phyloP scores from a whole-genome alignment of 2,888 invertebrate genomes.

The Melieria picta region DNA sequence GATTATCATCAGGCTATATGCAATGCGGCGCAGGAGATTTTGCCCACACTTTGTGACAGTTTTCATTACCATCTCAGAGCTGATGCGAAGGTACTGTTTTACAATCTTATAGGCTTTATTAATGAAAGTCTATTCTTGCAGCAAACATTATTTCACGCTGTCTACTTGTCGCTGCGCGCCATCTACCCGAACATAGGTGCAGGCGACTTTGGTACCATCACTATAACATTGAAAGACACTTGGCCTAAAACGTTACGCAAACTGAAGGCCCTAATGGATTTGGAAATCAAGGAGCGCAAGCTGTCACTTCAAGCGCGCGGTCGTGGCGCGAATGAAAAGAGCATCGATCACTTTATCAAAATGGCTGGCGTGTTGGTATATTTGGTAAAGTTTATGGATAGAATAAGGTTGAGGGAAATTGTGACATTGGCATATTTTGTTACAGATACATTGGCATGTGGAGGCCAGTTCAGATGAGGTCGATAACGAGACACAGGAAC shows the following conservation, averaged over 20 bases:
- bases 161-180: slow-evolving; percentile 49
- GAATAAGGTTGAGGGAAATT: too few species aligned
- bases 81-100: slow-evolving; percentile 49
- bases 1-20: slow-evolving; percentile 57
- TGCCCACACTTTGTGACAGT: slow-evolving; percentile 55
- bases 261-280: slow-evolving; percentile 53
- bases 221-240: slow-evolving; percentile 45
- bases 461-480: slow-evolving; percentile 22
- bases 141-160: slow-evolving; percentile 52
- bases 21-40: slow-evolving; percentile 51
- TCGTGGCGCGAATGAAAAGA: slow-evolving; percentile 47
- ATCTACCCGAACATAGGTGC: slow-evolving; percentile 55
- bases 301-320: slow-evolving; percentile 45
- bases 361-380: slow-evolving; percentile 55
- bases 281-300: slow-evolving; percentile 55
- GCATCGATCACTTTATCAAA: slow-evolving; percentile 50
- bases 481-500: slow-evolving; percentile 29
- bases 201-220: slow-evolving; percentile 51
- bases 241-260: slow-evolving; percentile 55
- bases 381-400: slow-evolving; percentile 49
- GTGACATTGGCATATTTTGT: too few species aligned
- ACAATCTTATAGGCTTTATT: not conserved
- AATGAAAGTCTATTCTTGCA: slow-evolving; percentile 18
- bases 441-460: slow-evolving; percentile 54
- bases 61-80: slow-evolving; percentile 53